Base-by-base conservation (phyloP, 1,140 invertebrate species). In the Bathynomus jamesi region DNA sequence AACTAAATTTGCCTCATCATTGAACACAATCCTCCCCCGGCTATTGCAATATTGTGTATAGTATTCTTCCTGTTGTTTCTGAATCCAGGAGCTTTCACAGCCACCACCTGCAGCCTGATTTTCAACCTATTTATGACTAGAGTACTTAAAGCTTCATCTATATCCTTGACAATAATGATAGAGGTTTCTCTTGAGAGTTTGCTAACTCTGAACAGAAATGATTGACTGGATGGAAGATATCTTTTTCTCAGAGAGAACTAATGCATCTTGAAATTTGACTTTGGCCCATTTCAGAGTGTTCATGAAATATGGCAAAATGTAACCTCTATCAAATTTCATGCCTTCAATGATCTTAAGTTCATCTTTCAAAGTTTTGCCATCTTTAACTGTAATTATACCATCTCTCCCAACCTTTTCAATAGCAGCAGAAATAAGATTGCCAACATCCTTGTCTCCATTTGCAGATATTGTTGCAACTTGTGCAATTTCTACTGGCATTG, bases 51-150 rank as follows among this genome's bases (percentile, higher is more conserved):
- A 80, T 99, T 98, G 79, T 93, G 90, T 0, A 99, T 84, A 0
- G 95, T 99, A 27, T 94, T 90, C 84, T 99, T 99, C 30, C 98
- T 88, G 80, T 99, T 99, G 81, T 99, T 98, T 70, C 97, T 98
- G 82, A 99, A 99, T 10, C 98, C 98, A 71, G 98, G 98, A 2
- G 97, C 97, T 82, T 99, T 99, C 0, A 99, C 96, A 66, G 98
- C 97, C 69, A 92, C 95, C 7, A 99, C 95, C 70, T 96, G 94
- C 4, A 99, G 87, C 8, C 95, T 96, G 80, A 99, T 97, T 82
- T 99, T 99, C 46, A 99, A 83, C 85, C 93, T 91, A 81, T 99
- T 99, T 0, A 99, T 91, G 70, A 99, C 98, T 29, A 99, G 85
- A 10, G 97, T 98, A 40, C 93, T 97, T 27, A 99, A 83, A 30